Evolutionary conservation across 2,888 invertebrate species (phyloP).

Genomic region (Taphrorychus bicolor): DNA sequence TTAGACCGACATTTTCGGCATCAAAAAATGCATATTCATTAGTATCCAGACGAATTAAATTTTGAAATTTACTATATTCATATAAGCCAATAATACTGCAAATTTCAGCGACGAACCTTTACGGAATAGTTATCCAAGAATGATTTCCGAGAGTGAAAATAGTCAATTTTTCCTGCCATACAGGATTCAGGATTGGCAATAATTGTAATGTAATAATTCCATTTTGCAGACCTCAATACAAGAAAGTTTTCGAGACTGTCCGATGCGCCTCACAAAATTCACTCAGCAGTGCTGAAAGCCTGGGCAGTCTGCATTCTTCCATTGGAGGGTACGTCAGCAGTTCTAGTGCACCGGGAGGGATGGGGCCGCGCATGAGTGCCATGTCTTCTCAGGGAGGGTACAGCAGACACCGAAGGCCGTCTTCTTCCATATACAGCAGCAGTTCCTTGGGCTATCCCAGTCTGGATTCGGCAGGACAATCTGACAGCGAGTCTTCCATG

Average conservation of each 20-base stretch:
- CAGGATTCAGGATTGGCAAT: too few species aligned
- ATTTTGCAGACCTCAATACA: slow-evolving; percentile 74
- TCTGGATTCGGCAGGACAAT: slow-evolving; percentile 65
- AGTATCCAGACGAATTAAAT: too few species aligned
- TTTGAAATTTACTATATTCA: too few species aligned
- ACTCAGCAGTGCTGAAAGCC: slow-evolving; percentile 63
- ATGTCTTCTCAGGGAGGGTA: slow-evolving; percentile 43
- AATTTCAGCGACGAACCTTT: too few species aligned
- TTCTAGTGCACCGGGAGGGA: slow-evolving; percentile 55
- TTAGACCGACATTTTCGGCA: too few species aligned
- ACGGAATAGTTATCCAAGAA: too few species aligned
- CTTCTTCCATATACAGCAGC: slow-evolving; percentile 63
- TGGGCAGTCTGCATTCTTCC: slow-evolving; percentile 55
- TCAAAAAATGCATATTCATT: too few species aligned
- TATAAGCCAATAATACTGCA: too few species aligned
- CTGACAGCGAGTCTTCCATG: slow-evolving; percentile 62
- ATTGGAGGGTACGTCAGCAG: slow-evolving; percentile 52
- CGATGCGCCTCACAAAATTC: slow-evolving; percentile 73
- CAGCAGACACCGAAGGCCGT: slow-evolving; percentile 61
- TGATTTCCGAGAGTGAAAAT: too few species aligned
- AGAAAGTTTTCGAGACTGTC: slow-evolving; percentile 91
- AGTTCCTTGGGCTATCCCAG: slow-evolving; percentile 62
- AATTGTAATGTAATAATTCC: neutral
- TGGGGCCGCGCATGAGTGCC: slow-evolving; percentile 65
- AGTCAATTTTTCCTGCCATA: too few species aligned